Percentiles rank a stretch among this genome's conserved stretches.
These are phyloP conservation scores for Oceanites oceanicus DNA, from an alignment of 2,113 vertebrate species.

Conservation along the genomic window DNA sequence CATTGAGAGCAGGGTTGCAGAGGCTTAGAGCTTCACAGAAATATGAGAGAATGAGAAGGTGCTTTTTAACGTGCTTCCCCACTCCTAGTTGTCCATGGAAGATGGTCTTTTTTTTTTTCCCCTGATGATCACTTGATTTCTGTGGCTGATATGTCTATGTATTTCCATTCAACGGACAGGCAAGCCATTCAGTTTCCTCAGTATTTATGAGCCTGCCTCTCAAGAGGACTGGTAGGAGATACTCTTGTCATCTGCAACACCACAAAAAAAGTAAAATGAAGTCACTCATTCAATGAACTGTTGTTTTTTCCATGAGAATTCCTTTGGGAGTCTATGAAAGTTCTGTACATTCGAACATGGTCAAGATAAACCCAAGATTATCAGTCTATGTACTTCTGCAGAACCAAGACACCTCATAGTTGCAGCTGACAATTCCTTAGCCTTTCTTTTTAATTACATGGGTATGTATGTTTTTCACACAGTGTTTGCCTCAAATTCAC, in stretches of 20 bases:
- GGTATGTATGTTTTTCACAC: not conserved
- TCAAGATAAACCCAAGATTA: not conserved
- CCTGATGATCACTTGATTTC: not conserved
- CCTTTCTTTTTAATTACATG: not conserved
- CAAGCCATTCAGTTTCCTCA: constrained; percentile 15
- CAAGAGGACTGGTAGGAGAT: not conserved
- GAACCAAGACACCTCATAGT: not conserved
- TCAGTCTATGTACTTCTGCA: not conserved
- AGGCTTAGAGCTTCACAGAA: constrained; percentile 24
- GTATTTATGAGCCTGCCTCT: not conserved
- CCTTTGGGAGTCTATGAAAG: not conserved
- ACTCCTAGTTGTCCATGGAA: not conserved
- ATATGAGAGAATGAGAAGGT: not conserved
- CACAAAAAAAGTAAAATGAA: constrained; percentile 19
- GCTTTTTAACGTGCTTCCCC: constrained; percentile 2
- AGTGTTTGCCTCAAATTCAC: not conserved
- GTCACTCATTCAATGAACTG: not conserved
- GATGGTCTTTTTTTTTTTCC: not conserved
- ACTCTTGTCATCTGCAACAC: not conserved
- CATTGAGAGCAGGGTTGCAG: not conserved
- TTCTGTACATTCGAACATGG: not conserved
- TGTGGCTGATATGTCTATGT: not conserved
- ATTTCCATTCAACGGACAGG: not conserved
- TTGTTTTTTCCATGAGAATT: not conserved
- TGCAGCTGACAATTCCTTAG: not conserved